Evolutionary conservation across 2,888 invertebrate genomes (phyloP), one percentile per base, ranked within the genome.

Genomic region (Phaonia tiefii): DNA sequence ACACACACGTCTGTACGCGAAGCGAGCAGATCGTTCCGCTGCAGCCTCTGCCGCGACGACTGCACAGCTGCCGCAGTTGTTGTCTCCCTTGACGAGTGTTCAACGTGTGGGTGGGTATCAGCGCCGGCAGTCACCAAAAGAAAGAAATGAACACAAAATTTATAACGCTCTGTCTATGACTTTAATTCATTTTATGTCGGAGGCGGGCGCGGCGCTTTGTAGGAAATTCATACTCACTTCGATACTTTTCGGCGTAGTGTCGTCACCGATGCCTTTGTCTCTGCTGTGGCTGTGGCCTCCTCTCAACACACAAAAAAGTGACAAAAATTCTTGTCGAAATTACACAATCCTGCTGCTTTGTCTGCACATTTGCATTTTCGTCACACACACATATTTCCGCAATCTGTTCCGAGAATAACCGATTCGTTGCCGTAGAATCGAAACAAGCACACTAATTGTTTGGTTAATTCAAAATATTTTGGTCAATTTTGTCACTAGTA

Each of bases 11-110:
- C 17, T 42, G 44, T 77, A 67, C 60, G 58, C 46, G n/a, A 15
- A 25, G 26, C 49, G 60, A 42, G 31, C 31, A 15, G 15, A n/a
- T 31, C 15, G 58, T 15, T 2, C 26, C 65, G 70, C 63, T 66
- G 65, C 56, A 17, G 65, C 65, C 22, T 31, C 31, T 70, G 75
- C 63, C 25, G 66, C 70, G 20, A 20, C 58, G 37, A 72, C 66
- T 75, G 75, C 78, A 79, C 76, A 58, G 11, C 72, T 75, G 74
- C 72, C 65, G 75, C 73, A 49, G 70, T 66, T 70, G 77, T 76
- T 65, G 80, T 78, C 80, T 78, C 83, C 78, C 82, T 77, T 77
- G 80, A 80, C 70, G 66, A 77, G 51, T 74, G 77, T 75, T 72
- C 25, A 63, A 44, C 39, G 82, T 81, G 82, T 84, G 75, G 83